Percentiles rank a stretch among this genome's conserved stretches.
Evolutionary conservation across 1,140 invertebrate genomes (phyloP).

Genomic region (Drosophila albomicans): DNA sequence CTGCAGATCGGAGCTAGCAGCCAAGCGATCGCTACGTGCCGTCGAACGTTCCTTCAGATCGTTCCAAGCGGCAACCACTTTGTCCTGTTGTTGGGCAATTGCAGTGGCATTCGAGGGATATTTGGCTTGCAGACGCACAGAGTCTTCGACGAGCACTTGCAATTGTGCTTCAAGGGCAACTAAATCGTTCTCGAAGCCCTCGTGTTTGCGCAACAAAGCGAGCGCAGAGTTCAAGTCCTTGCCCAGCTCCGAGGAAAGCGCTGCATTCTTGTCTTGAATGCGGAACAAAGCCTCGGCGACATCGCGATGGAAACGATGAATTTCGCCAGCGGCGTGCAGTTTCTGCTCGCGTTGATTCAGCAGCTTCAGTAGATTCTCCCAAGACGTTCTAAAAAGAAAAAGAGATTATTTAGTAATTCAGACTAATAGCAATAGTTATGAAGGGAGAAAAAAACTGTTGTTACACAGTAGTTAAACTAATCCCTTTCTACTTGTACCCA

Average conservation of each 20-base stretch:
- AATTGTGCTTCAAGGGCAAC: constrained; percentile 97
- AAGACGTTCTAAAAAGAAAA: constrained; percentile 86
- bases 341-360: constrained; percentile 94
- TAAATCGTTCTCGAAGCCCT: constrained; percentile 97
- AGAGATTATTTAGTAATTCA: neutral
- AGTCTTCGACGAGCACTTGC: constrained; percentile 96
- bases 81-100: constrained; percentile 93
- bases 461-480: neutral
- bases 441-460: too few relatives aligned
- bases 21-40: constrained; percentile 91
- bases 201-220: constrained; percentile 93
- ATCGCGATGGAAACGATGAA: constrained; percentile 98
- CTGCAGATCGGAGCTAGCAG: constrained; percentile 95
- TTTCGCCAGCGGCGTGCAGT: constrained; percentile 96
- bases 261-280: constrained; percentile 94
- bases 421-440: neutral
- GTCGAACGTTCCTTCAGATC: constrained; percentile 93
- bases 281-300: constrained; percentile 96
- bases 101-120: constrained; percentile 98
- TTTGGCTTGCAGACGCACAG: constrained; percentile 92
- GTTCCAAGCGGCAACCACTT: constrained; percentile 95
- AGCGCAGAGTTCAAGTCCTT: constrained; percentile 95
- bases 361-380: constrained; percentile 94
- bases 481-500: constrained; percentile 79
- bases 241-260: constrained; percentile 93